Evolutionary conservation across 2,888 invertebrate genomes (phyloP).

Genomic region (Drosophila merina): DNA sequence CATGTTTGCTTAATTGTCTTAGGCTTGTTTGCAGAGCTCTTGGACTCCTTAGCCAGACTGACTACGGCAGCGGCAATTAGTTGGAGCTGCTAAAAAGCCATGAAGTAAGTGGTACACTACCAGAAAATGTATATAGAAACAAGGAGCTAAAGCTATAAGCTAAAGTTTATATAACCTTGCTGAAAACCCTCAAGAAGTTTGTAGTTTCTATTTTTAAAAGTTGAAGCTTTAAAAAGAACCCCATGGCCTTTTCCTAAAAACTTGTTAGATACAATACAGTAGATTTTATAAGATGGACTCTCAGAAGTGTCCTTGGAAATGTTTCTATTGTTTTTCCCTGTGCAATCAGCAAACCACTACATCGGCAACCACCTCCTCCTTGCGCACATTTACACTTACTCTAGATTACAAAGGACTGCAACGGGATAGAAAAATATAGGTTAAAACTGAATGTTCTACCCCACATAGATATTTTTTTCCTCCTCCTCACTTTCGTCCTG

Average conservation of each 20-base stretch:
- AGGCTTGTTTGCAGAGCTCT: conserved; percentile 71
- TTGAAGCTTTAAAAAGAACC: no score
- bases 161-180: background rate
- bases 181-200: background rate
- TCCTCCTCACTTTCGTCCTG: background rate
- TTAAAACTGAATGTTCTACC: conserved; percentile 38
- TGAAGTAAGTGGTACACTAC: conserved; percentile 44
- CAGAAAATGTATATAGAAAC: background rate
- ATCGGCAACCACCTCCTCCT: conserved; percentile 17
- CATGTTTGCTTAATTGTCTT: conserved; percentile 68
- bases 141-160: background rate
- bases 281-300: no score
- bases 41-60: conserved; percentile 42
- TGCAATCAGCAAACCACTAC: background rate
- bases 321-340: background rate
- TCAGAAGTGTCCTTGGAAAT: background rate
- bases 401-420: conserved; percentile 49
- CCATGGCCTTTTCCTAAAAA: no score
- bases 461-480: background rate
- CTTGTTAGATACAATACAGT: no score
- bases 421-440: conserved; percentile 50
- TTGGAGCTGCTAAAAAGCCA: conserved; percentile 63
- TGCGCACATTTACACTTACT: conserved; percentile 48
- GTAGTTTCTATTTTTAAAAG: no score
- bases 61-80: conserved; percentile 44